Base-by-base conservation (phyloP, 1,140 invertebrate genomes). In the Drosophila miranda region DNA sequence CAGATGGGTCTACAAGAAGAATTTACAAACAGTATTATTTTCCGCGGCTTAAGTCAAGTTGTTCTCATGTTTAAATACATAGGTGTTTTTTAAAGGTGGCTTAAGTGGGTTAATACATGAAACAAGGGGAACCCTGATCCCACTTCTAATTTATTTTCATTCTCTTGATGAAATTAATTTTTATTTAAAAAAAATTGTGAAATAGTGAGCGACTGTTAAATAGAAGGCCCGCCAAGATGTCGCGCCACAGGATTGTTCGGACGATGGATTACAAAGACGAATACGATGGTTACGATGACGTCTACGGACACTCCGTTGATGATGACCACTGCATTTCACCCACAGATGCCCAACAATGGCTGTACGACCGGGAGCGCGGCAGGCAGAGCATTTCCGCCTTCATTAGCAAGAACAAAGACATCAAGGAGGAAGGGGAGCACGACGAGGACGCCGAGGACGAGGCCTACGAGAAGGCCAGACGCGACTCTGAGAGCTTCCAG, bases 231-330 rank as follows among this genome's bases (percentile, higher is more conserved):
- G 28, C 0, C 46, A 92, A 89, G 75, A 96, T 96, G 95, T 94
- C 95, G 61, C 94, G 95, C 14, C 95, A 96, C 90, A 92, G 95
- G 62, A 95, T 95, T 90, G 93, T 96, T 45, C 92, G 95, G 57
- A 94, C 94, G 66, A 94, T 95, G 92, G 94, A 94, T 81, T 96
- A 95, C 91, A 94, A 94, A 9, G 95, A 96, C 78, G 97, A 98
- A 88, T 98, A 97, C 91, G 97, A 98, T 83, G 95, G 94, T 49
- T 97, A 97, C 89, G 96, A 98, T 83, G 96, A 98, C 92, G 94
- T 97, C 61, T 98, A 98, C 91, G 97, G 97, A 2, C 96, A 97
- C 91, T 98, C 97, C 16, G 94, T 98, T 21, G 97, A 98, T 91
- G 82, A 86, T 14, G 82, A 86, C 13, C 62, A 75, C 89, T 96